Conservation (phyloP, 2,797 vertebrate genomes). For the Chaetophractus vellerosus region DNA sequence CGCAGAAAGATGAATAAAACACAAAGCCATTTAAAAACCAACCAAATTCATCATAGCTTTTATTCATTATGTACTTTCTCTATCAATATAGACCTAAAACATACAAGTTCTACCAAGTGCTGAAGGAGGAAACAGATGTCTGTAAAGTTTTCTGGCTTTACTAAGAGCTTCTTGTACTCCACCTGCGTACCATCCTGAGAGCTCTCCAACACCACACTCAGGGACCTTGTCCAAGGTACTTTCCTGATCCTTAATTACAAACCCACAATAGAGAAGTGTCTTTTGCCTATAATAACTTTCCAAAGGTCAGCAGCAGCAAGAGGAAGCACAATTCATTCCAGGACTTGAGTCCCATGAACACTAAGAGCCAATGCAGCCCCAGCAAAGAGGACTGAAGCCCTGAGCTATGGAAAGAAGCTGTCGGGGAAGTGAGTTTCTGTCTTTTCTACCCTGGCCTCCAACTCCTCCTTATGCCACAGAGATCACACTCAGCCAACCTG, state of each 20-base stretch:
- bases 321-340: constrained; percentile 29
- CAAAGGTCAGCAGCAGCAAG: constrained; percentile 54
- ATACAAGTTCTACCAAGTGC: constrained; percentile 5
- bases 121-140: not conserved
- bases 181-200: not conserved
- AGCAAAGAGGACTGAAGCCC: not conserved
- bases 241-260: constrained; percentile 48
- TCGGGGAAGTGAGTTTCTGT: not conserved
- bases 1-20: constrained; percentile 22
- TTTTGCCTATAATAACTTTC: constrained; percentile 37
- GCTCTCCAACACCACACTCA: constrained; percentile 8
- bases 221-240: not conserved
- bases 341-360: not conserved
- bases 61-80: constrained; percentile 34
- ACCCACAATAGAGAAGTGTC: not conserved
- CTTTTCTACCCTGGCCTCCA: not conserved
- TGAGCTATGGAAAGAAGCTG: not conserved
- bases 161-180: not conserved
- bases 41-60: not conserved
- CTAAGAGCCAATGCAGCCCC: constrained; percentile 34
- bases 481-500: not conserved
- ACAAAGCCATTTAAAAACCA: constrained; percentile 51
- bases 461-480: not conserved
- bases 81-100: constrained; percentile 19
- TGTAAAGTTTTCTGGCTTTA: not conserved